These are phyloP conservation scores for Margarornis squamiger DNA, from an alignment of 2,797 vertebrate genomes.

Conservation along the genomic window DNA sequence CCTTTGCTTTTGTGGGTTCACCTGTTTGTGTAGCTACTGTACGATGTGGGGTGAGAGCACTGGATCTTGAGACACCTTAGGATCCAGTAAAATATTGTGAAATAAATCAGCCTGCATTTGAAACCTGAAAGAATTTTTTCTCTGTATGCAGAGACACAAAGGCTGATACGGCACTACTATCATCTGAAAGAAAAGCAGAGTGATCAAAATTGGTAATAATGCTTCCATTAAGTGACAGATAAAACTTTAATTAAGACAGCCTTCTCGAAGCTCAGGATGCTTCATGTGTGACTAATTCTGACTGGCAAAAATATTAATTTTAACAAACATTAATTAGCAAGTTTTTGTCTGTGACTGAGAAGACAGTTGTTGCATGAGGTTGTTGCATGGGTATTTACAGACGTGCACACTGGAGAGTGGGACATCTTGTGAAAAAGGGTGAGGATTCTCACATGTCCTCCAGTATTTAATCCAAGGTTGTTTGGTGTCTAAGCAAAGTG, in stretches of 20 bases:
- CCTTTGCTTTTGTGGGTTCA: conserved; percentile 28
- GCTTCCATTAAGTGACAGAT: conserved; percentile 55
- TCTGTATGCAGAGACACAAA: neutral
- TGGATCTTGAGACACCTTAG: neutral
- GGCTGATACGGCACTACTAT: neutral
- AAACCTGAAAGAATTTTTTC: conserved; percentile 26
- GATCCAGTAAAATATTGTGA: neutral
- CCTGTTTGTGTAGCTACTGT: conserved; percentile 28
- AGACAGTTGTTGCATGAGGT: neutral
- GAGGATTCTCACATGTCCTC: neutral
- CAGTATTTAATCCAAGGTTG: neutral
- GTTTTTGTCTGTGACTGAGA: neutral
- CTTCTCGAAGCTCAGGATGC: neutral
- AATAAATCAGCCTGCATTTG: conserved; percentile 9
- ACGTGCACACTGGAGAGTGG: rapidly evolving
- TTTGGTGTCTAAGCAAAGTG: neutral
- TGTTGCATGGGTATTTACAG: too few relatives aligned
- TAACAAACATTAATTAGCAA: conserved; percentile 26
- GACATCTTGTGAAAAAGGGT: neutral
- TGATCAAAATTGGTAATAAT: conserved; percentile 53
- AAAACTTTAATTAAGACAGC: conserved; percentile 60
- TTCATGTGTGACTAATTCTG: conserved; percentile 18
- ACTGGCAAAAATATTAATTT: conserved; percentile 56
- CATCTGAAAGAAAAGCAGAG: conserved; percentile 3
- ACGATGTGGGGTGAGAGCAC: neutral